Conservation (phyloP, 92 coral and sea anemone genomes). For the Paramuricea clavata region DNA sequence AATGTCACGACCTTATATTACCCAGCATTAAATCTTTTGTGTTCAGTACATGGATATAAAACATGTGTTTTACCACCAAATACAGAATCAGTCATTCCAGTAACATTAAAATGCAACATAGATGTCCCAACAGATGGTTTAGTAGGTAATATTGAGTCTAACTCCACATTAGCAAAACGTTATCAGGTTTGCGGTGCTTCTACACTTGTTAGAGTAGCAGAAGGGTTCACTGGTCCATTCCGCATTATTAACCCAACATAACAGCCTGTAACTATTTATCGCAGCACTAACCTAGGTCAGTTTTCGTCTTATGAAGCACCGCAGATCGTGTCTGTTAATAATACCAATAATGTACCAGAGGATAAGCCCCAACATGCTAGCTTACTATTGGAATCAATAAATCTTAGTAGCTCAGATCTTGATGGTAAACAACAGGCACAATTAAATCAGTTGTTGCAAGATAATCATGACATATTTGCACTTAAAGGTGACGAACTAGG, state of each 20-base stretch:
- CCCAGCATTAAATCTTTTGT: too few relatives aligned
- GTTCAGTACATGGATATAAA: too few relatives aligned
- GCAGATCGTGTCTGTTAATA: not conserved
- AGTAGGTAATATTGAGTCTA: not conserved
- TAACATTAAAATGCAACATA: too few relatives aligned
- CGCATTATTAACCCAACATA: conserved; percentile 55
- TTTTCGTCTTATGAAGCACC: conserved; percentile 30
- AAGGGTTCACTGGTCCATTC: conserved; percentile 33
- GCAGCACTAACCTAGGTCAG: conserved; percentile 49
- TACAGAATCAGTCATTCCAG: too few relatives aligned
- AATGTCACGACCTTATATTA: too few relatives aligned
- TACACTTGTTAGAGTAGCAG: conserved; percentile 48
- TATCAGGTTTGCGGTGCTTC: not conserved
- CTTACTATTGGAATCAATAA: conserved; percentile 26
- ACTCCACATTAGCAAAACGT: not conserved
- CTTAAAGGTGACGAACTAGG: conserved; percentile 50
- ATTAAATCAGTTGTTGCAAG: too few relatives aligned
- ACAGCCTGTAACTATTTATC: conserved; percentile 39
- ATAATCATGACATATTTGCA: too few relatives aligned
- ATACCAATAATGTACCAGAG: conserved; percentile 24
- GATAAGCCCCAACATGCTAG: conserved; percentile 25
- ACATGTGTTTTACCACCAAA: too few relatives aligned
- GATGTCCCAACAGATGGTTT: not conserved
- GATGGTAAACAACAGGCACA: conserved; percentile 36
- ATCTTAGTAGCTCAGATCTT: conserved; percentile 41